phyloP scores from a whole-genome alignment of 2,797 vertebrate genomes.

The Amniataba percoides region DNA sequence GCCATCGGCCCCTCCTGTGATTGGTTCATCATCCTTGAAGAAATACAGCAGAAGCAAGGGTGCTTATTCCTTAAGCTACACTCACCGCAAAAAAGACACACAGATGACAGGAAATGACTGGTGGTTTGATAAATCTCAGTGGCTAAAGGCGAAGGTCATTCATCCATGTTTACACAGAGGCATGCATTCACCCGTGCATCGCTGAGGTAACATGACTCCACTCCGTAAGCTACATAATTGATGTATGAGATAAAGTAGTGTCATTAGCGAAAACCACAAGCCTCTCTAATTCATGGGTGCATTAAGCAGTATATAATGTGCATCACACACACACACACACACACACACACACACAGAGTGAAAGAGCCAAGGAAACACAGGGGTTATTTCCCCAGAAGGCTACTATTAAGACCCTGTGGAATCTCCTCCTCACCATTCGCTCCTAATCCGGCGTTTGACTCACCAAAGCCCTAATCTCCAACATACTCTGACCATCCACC shows the following conservation, averaged over 20 bases:
- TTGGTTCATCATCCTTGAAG: slow-evolving; percentile 83
- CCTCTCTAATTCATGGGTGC: slow-evolving; percentile 22
- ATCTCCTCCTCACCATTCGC: slow-evolving; percentile 49
- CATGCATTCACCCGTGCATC: slow-evolving; percentile 12
- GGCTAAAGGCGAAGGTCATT: slow-evolving; percentile 9
- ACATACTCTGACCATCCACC: slow-evolving; percentile 56
- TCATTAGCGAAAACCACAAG: slow-evolving; percentile 24
- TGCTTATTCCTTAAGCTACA: slow-evolving; percentile 7
- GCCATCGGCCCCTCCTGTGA: slow-evolving; percentile 66
- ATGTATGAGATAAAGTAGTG: slow-evolving; percentile 34
- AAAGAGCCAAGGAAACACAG: slow-evolving; percentile 22
- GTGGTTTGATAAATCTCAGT: neutral
- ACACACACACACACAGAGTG: neutral
- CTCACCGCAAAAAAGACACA: neutral
- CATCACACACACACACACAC: slow-evolving; percentile 14
- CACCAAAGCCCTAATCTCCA: slow-evolving; percentile 61
- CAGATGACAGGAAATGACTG: neutral
- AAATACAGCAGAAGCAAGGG: slow-evolving; percentile 35
- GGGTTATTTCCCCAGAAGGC: slow-evolving; percentile 33
- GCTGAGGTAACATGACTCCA: slow-evolving; percentile 8
- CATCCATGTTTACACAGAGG: slow-evolving; percentile 1
- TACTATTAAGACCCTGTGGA: slow-evolving; percentile 50
- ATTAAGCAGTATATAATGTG: slow-evolving; percentile 1
- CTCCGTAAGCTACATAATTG: slow-evolving; percentile 19
- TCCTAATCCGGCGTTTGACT: slow-evolving; percentile 70